These are phyloP conservation scores for Achatina immaculata DNA, from an alignment of 1,140 invertebrate genomes.

Conservation along the genomic window DNA sequence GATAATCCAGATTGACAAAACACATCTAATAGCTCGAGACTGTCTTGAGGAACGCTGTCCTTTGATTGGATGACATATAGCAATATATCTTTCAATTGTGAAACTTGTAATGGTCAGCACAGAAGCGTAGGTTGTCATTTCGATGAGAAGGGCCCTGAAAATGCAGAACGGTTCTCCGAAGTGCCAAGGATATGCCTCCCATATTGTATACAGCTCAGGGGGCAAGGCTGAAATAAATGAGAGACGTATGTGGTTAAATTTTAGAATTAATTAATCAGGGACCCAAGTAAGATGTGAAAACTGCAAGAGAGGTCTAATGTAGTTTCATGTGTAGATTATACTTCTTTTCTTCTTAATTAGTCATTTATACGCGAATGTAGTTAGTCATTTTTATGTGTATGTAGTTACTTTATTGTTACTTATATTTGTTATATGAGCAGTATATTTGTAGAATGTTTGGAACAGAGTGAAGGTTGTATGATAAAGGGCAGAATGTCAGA, in stretches of 20 bases:
- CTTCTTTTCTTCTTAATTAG: too few relatives aligned
- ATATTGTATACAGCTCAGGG: constrained; percentile 88
- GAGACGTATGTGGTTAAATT: neutral
- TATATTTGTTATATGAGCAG: too few relatives aligned
- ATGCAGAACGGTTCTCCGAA: constrained; percentile 90
- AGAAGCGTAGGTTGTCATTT: constrained; percentile 93
- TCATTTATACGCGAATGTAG: too few relatives aligned
- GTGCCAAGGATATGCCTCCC: constrained; percentile 88
- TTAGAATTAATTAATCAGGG: neutral
- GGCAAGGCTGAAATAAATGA: constrained; percentile 81
- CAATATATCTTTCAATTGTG: constrained; percentile 93
- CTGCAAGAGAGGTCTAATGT: too few relatives aligned
- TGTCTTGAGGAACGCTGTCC: constrained; percentile 88
- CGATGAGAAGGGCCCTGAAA: constrained; percentile 84
- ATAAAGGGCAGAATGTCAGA: too few relatives aligned
- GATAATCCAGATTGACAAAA: constrained; percentile 83
- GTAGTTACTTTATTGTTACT: too few relatives aligned
- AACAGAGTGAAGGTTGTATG: too few relatives aligned
- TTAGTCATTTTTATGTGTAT: too few relatives aligned
- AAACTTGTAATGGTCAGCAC: constrained; percentile 94
- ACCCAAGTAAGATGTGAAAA: neutral
- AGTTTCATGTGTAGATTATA: neutral
- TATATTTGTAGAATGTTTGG: too few relatives aligned
- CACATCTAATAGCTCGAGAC: constrained; percentile 84
- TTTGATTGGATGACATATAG: constrained; percentile 92